Evolutionary conservation across 2,113 vertebrate species (phyloP).

Genomic region (Mus musculus): DNA sequence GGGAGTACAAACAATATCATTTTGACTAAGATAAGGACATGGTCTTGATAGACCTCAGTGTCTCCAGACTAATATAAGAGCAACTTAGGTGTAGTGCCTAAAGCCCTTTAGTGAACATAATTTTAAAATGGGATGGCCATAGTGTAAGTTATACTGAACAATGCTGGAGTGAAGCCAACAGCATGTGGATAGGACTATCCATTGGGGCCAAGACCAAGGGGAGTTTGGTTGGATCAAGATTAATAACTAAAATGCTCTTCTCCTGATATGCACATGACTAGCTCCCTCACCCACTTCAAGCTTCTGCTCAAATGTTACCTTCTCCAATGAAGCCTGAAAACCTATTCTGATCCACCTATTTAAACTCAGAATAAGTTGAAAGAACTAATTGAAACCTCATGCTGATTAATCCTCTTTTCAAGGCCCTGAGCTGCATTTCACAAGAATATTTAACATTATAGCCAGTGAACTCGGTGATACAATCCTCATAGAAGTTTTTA

Average conservation of each 20-base stretch:
- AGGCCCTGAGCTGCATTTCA: conserved; percentile 8
- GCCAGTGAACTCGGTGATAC: neutral
- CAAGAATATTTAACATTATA: conserved; percentile 41
- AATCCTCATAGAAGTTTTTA: conserved; percentile 40
- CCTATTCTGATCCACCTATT: conserved; percentile 45
- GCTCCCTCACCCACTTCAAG: neutral
- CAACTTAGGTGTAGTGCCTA: conserved; percentile 31
- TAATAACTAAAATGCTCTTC: conserved; percentile 48
- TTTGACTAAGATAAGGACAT: conserved; percentile 47
- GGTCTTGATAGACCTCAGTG: neutral
- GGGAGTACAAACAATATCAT: conserved; percentile 4
- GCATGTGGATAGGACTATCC: neutral
- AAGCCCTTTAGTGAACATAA: conserved; percentile 34
- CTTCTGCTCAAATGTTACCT: conserved; percentile 52
- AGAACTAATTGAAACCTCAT: conserved; percentile 57
- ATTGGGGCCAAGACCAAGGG: neutral
- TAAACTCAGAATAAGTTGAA: conserved; percentile 44
- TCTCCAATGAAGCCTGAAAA: conserved; percentile 45
- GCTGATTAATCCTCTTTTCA: conserved; percentile 50
- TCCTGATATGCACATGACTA: neutral
- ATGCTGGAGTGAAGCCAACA: conserved; percentile 42
- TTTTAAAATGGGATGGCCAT: conserved; percentile 12
- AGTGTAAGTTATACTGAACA: neutral
- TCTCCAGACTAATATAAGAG: conserved; percentile 13
- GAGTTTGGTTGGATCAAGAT: neutral